Conservation (phyloP, 2,797 vertebrate species). For the Micropoecilia bifurca region DNA sequence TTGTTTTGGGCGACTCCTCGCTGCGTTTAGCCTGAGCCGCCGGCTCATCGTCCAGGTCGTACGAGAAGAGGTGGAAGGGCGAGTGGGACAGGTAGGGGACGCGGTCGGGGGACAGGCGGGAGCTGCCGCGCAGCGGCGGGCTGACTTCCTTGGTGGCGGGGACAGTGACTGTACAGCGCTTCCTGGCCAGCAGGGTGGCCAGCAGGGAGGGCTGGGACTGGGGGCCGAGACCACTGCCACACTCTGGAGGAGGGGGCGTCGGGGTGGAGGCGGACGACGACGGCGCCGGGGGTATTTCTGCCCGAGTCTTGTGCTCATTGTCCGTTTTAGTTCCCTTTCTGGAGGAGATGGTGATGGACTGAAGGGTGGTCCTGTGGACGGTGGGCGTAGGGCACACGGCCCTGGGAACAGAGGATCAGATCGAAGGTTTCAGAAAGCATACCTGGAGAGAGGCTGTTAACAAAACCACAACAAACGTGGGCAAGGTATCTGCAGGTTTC, state of each 20-base stretch:
- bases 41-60: conserved; percentile 87
- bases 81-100: conserved; percentile 92
- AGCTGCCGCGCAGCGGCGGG: conserved; percentile 76
- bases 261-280: background rate
- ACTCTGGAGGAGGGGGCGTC: conserved; percentile 7
- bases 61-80: conserved; percentile 96
- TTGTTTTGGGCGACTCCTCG: conserved; percentile 50
- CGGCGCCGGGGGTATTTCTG: conserved; percentile 14
- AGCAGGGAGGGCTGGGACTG: conserved; percentile 72
- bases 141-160: conserved; percentile 84
- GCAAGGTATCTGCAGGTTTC: no score
- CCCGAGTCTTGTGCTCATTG: conserved; percentile 42
- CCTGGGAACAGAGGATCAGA: conserved; percentile 57
- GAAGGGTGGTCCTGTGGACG: conserved; percentile 61
- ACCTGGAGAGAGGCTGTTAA: background rate
- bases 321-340: conserved; percentile 55
- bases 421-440: conserved; percentile 40
- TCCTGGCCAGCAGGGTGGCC: conserved; percentile 74
- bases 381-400: conserved; percentile 42
- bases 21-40: conserved; percentile 49
- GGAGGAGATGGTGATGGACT: conserved; percentile 72
- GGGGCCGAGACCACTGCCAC: conserved; percentile 44
- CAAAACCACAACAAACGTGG: background rate
- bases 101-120: conserved; percentile 78
- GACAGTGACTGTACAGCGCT: conserved; percentile 71